phyloP scores from a whole-genome alignment of 2,888 invertebrate genomes.

The Oscheius onirici region DNA sequence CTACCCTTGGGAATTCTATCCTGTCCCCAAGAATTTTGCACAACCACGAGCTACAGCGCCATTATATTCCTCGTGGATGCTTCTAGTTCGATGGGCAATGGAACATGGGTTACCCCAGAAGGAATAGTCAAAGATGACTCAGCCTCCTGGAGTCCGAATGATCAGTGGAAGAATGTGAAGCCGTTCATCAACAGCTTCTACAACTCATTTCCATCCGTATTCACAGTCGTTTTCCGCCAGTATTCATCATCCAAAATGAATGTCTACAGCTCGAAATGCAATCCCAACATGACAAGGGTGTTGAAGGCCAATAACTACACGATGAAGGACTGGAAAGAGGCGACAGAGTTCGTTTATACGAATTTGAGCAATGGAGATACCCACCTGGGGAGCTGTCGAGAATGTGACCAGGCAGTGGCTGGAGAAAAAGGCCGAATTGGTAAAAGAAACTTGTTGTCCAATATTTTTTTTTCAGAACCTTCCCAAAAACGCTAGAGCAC shows the following conservation, averaged over 20 bases:
- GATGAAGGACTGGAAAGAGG: not conserved
- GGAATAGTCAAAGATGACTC: no score
- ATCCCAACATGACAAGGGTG: not conserved
- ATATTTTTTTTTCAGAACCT: not conserved
- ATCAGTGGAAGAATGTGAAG: not conserved
- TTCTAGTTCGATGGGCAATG: not conserved
- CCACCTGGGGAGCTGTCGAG: not conserved
- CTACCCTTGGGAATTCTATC: no score
- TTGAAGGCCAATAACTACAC: not conserved
- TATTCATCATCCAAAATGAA: no score
- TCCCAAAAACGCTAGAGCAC: not conserved
- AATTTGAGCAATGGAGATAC: not conserved
- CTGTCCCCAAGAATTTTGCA: no score
- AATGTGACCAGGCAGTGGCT: not conserved
- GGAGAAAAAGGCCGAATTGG: not conserved
- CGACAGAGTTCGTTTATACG: not conserved
- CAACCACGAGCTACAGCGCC: not conserved
- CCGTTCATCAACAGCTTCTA: not conserved
- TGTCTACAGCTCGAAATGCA: not conserved
- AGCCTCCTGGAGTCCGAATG: not conserved
- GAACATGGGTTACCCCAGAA: no score
- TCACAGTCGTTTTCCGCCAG: not conserved
- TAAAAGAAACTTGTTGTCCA: not conserved
- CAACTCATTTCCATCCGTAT: not conserved
- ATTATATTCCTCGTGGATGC: not conserved